Evolutionary conservation across 2,888 invertebrate genomes (phyloP), one percentile per base, ranked within the genome.

Genomic region (Trichogramma dendrolimi): DNA sequence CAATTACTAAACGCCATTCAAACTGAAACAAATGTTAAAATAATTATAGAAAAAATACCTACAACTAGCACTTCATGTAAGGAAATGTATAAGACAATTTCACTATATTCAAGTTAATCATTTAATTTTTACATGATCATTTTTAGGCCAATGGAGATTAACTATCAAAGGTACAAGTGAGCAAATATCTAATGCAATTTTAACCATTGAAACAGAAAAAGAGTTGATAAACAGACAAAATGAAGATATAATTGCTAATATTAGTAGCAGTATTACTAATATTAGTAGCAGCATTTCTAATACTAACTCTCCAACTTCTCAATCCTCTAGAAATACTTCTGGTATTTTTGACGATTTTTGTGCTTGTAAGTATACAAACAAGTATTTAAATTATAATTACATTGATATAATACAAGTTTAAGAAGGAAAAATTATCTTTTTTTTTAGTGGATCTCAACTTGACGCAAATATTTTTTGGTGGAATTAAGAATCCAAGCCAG

Each of bases 401-500:
- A 27, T 7, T n/a, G 43, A 50, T 6, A 8, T 46, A 43, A 6
- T 14, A 49, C 43, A 41, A 53, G 48, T 51, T 51, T 1, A 57
- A 58, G 14, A 14, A 47, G 46, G 50, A 42, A 38, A 40, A 41
- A 47, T 49, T 55, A 61, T 64, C 69, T 73, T 11, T 71, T 69
- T 11, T 70, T 72, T 11, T 38, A 67, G 62, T 46, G 58, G 55
- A 57, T 60, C 86, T 87, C 63, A 84, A 87, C 1, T 84, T 85
- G 14, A 86, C 92, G 74, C 90, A 94, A 74, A 91, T 94, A 11
- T 94, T 90, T 79, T 90, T 95, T 4, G 92, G 93, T 0, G 92
- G 94, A 0, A 86, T 92, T 66, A 88, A 89, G 10, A 87, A 87
- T 41, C 94, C 94, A 0, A 82, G 81, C 11, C 82, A 83, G 66